Conservation (phyloP, 2,888 invertebrate genomes). For the Troides helena region DNA sequence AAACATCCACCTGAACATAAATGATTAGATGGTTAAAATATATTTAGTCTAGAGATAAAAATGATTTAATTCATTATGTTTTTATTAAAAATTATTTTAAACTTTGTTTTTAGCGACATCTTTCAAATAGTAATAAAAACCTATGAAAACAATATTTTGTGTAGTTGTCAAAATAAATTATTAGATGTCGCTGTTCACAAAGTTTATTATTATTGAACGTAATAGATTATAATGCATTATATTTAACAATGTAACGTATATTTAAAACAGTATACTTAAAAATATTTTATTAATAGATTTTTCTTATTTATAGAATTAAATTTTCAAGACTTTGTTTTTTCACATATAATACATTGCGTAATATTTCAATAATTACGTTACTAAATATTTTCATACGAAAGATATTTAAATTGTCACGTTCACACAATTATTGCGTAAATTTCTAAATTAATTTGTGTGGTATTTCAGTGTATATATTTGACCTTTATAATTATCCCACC, state of each 20-base stretch:
- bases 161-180: neutral
- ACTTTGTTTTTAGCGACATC: neutral
- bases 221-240: neutral
- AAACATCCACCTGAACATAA: too few relatives aligned
- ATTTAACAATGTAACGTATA: neutral
- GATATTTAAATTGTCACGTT: too few relatives aligned
- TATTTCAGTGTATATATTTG: constrained; percentile 1
- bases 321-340: too few relatives aligned
- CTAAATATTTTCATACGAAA: too few relatives aligned
- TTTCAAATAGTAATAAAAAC: neutral
- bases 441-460: neutral
- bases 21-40: too few relatives aligned
- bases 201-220: neutral
- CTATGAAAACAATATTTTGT: neutral
- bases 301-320: too few relatives aligned
- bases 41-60: neutral
- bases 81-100: neutral
- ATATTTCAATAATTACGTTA: too few relatives aligned
- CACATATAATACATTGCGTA: too few relatives aligned
- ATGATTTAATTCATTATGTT: neutral
- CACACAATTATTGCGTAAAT: too few relatives aligned
- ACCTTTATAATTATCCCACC: constrained; percentile 5
- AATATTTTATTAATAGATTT: neutral
- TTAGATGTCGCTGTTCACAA: neutral
- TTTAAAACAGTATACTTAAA: neutral